Percentiles rank a stretch among this genome's conserved stretches.
Evolutionary conservation across 2,888 invertebrate genomes (phyloP).

Genomic region (Drosophila heteroneura): DNA sequence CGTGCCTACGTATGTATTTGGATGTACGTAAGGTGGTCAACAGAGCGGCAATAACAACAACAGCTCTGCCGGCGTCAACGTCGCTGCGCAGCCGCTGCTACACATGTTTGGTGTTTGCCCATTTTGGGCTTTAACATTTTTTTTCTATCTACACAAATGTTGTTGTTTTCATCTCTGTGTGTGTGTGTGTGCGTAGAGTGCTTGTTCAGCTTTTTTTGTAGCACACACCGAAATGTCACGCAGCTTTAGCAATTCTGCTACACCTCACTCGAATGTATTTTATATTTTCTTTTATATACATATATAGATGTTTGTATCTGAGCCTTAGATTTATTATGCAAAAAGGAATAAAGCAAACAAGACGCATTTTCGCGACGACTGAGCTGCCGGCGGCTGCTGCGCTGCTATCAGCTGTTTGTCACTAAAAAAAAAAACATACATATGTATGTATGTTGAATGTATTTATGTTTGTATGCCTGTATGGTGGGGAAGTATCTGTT

Average conservation of each 20-base stretch:
- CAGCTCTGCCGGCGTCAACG: conserved; percentile 41
- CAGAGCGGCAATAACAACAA: conserved; percentile 63
- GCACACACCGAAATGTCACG: conserved; percentile 72
- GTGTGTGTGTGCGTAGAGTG: conserved; percentile 13
- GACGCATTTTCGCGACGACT: conserved; percentile 10
- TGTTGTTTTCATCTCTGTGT: conserved; percentile 5
- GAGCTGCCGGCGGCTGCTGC: conserved; percentile 29
- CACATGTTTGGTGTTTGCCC: conserved; percentile 76
- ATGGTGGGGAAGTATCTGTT: conserved; percentile 38
- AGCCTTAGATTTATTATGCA: conserved; percentile 31
- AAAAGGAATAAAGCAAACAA: conserved; percentile 21
- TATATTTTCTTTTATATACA: conserved; percentile 1
- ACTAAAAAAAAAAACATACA: conserved; percentile 26
- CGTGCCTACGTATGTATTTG: background rate
- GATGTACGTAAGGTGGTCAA: conserved; percentile 47
- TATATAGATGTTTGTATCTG: background rate
- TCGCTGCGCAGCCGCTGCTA: conserved; percentile 58
- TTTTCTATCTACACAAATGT: conserved; percentile 45
- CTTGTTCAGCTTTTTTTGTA: conserved; percentile 38
- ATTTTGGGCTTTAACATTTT: conserved; percentile 60
- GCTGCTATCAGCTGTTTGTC: conserved; percentile 52
- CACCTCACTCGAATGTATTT: conserved; percentile 1
- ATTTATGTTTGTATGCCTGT: background rate
- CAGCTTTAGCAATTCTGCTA: conserved; percentile 44
- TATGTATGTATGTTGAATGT: conserved; percentile 1